Evolutionary conservation across 2,113 vertebrate genomes (phyloP).

Genomic region (Fregetta grallaria): DNA sequence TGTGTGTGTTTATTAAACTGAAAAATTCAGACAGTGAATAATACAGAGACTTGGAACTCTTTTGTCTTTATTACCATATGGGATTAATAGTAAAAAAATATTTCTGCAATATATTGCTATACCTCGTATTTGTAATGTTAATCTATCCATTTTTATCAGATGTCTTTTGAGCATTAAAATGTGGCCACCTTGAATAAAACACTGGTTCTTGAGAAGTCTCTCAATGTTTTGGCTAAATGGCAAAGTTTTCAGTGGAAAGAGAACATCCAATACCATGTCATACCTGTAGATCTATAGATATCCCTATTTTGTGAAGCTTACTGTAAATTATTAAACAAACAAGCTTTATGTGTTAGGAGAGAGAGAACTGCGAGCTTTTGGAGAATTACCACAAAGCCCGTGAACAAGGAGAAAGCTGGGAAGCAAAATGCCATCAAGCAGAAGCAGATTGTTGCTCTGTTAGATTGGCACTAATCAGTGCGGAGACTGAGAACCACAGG

Average conservation of each 20-base stretch:
- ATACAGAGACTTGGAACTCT: not conserved
- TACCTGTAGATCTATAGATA: not conserved
- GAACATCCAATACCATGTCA: not conserved
- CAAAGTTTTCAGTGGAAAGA: not conserved
- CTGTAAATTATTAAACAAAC: not conserved
- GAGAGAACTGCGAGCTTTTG: conserved; percentile 74
- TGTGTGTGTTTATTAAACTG: not conserved
- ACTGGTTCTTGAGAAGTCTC: not conserved
- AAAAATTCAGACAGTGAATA: not conserved
- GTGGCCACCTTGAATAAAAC: not conserved
- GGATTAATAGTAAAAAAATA: not conserved
- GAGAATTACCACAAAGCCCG: conserved; percentile 70
- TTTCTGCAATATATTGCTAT: not conserved
- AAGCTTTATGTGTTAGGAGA: conserved; percentile 67
- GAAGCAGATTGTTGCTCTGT: conserved; percentile 72
- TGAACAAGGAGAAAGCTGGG: conserved; percentile 75
- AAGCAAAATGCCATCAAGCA: conserved; percentile 73
- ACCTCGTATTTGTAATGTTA: not conserved
- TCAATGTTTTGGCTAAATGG: not conserved
- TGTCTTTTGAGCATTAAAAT: not conserved
- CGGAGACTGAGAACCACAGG: conserved; percentile 67
- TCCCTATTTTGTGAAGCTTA: not conserved
- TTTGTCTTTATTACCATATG: not conserved
- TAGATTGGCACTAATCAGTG: conserved; percentile 64
- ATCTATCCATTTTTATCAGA: not conserved